Evolutionary conservation across 2,888 invertebrate species (phyloP).

Genomic region (Odontothrips loti): DNA sequence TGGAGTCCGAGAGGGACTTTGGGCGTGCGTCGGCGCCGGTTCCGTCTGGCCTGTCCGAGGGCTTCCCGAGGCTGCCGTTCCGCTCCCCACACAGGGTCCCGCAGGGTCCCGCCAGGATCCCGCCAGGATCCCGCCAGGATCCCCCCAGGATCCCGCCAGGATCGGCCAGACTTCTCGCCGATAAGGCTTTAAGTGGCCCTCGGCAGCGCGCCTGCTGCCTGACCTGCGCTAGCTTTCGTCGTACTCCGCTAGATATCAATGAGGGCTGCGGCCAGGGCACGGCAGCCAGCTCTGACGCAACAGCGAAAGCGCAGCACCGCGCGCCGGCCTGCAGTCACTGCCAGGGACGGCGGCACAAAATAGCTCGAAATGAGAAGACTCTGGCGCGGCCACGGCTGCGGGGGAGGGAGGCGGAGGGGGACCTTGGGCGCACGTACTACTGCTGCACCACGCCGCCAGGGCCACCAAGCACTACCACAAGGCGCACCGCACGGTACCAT

Average conservation of each 20-base stretch:
- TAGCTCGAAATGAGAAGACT: neutral
- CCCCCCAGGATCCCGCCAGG: neutral
- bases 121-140: no score
- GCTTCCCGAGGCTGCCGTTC: no score
- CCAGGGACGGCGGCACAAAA: slow-evolving; percentile 3
- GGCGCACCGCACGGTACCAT: no score
- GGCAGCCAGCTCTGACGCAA: neutral
- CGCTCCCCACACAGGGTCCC: no score
- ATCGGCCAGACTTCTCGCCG: slow-evolving; percentile 15
- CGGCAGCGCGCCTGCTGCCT: neutral
- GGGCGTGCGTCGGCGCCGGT: no score
- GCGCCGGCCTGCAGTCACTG: neutral
- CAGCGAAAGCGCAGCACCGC: neutral
- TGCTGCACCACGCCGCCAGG: no score
- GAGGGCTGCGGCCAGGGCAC: neutral
- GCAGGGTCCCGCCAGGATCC: no score
- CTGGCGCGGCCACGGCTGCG: neutral
- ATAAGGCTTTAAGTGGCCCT: slow-evolving; percentile 14
- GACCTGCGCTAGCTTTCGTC: neutral
- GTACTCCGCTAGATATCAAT: neutral
- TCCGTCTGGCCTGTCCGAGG: no score
- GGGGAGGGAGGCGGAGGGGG: no score
- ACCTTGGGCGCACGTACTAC: no score
- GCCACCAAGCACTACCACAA: no score
- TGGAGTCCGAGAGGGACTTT: no score